Evolutionary conservation across 2,888 invertebrate species (phyloP).

Genomic region (Chymomyza amoena): DNA sequence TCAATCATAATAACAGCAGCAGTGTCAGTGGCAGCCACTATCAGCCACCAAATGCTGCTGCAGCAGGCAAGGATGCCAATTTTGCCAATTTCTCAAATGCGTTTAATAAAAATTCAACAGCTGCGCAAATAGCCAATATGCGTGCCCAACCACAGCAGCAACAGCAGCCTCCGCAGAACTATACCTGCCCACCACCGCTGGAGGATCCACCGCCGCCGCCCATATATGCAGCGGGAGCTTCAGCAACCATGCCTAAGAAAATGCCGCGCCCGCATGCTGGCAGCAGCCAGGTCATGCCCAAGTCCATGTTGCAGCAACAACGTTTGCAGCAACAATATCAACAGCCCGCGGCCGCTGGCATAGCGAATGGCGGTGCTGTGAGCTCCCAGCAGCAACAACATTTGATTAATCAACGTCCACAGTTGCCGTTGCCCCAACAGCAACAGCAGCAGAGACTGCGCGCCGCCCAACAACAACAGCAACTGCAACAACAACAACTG

Average conservation of each 20-base stretch:
- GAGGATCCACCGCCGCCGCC: constrained; percentile 78
- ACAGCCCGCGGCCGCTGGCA: constrained; percentile 42
- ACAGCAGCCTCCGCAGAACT: constrained; percentile 61
- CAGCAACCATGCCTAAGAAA: constrained; percentile 75
- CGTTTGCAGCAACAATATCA: constrained; percentile 57
- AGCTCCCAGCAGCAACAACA: constrained; percentile 47
- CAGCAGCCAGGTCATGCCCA: constrained; percentile 60
- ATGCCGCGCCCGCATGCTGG: constrained; percentile 46
- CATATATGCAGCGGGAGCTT: constrained; percentile 53
- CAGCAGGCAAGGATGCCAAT: constrained; percentile 43
- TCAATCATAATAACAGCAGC: constrained; percentile 31
- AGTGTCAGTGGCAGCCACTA: constrained; percentile 38
- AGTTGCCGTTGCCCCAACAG: constrained; percentile 68
- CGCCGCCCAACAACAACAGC: constrained; percentile 32
- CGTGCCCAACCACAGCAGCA: constrained; percentile 50
- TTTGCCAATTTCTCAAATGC: constrained; percentile 68
- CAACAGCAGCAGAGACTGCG: constrained; percentile 48
- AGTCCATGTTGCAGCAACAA: constrained; percentile 61
- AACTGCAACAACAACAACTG: constrained; percentile 47
- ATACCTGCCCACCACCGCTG: constrained; percentile 77
- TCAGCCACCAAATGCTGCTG: constrained; percentile 64
- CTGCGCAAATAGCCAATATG: constrained; percentile 63
- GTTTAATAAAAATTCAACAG: constrained; percentile 74
- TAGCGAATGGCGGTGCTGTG: not conserved
- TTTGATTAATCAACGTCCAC: constrained; percentile 69